Percentiles rank a stretch among this genome's conserved stretches.
These are phyloP conservation scores for Balaeniceps rex DNA, from an alignment of 2,113 vertebrate genomes.

Conservation along the genomic window DNA sequence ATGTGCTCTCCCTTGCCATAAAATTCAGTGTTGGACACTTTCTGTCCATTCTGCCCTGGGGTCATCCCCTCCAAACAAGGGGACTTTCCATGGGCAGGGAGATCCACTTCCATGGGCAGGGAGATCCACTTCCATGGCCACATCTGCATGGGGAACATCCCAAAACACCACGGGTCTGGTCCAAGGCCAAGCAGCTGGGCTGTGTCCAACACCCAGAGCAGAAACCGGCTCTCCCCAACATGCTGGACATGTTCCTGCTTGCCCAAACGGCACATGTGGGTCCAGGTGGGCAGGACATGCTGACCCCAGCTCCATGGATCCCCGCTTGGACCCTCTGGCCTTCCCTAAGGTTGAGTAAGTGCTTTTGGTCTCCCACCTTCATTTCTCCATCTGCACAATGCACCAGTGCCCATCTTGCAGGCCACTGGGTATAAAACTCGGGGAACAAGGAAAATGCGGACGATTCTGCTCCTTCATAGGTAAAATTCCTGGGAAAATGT, in stretches of 20 bases:
- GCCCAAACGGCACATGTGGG: fast-evolving
- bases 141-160: not conserved
- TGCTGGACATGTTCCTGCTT: not conserved
- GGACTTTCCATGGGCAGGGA: not conserved
- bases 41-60: not conserved
- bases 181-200: not conserved
- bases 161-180: not conserved
- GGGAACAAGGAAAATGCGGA: not conserved
- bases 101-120: not conserved
- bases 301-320: not conserved
- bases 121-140: not conserved
- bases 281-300: not conserved
- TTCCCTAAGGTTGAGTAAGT: not conserved
- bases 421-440: not conserved
- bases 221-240: not conserved
- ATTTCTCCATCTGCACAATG: not conserved
- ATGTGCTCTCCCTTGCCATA: not conserved
- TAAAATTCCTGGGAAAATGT: not conserved
- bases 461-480: not conserved
- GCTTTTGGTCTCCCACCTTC: not conserved
- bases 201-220: not conserved
- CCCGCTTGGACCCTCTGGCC: not conserved
- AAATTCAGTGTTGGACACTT: not conserved
- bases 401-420: fast-evolving
- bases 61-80: not conserved